Percentiles rank a stretch among this genome's conserved stretches.
phyloP scores from a whole-genome alignment of 2,113 vertebrate genomes.

The Ailuropoda melanoleuca region DNA sequence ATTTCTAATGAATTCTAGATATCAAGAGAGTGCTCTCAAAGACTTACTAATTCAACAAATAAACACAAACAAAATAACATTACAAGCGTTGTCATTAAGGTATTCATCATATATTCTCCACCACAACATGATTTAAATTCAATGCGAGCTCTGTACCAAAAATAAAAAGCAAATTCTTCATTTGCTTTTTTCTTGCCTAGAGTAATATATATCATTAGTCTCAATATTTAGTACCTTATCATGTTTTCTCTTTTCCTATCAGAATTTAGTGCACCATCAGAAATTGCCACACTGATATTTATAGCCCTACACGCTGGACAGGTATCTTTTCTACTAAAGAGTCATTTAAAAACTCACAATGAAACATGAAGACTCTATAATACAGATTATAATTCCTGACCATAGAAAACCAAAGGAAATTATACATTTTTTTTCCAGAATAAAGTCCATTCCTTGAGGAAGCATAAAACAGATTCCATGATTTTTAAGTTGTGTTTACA shows the following conservation, averaged over 20 bases:
- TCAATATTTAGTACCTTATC: background rate
- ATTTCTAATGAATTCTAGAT: slow-evolving; percentile 47
- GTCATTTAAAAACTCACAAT: background rate
- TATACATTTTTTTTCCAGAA: background rate
- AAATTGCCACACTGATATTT: background rate
- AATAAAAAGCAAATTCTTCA: slow-evolving; percentile 29
- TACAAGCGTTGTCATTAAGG: background rate
- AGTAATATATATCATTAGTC: background rate
- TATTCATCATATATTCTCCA: background rate
- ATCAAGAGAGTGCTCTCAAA: background rate
- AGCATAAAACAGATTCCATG: background rate
- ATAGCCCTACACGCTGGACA: background rate
- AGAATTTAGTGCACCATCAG: background rate
- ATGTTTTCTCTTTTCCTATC: background rate
- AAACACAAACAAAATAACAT: background rate
- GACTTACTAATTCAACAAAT: background rate
- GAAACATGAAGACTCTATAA: background rate
- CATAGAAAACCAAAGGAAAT: background rate
- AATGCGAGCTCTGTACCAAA: background rate
- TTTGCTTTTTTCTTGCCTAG: background rate
- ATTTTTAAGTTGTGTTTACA: background rate
- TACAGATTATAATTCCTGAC: background rate
- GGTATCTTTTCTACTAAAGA: background rate
- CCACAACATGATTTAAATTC: background rate
- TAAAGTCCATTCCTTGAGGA: background rate